Evolutionary conservation across 1,140 invertebrate genomes (phyloP), one percentile per base, ranked within the genome.

Genomic region (Cotesia glomerata): DNA sequence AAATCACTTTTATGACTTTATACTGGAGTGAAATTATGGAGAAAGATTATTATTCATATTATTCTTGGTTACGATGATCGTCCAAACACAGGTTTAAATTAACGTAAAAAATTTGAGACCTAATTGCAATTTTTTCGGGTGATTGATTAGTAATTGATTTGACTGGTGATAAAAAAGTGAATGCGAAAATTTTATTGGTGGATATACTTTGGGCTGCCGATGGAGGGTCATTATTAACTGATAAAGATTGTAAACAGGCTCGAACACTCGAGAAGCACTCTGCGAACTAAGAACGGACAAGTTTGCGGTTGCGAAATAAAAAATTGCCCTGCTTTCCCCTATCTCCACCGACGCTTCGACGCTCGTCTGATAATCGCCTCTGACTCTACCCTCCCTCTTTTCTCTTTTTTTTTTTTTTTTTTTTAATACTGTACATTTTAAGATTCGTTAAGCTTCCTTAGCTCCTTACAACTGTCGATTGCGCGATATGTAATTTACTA

Each of bases 321-420:
- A 71, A 71, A 71, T 71, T 71, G 69, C 69, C 62, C 69, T 45
- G 69, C 69, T 71, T 71, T 71, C 69, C 69, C 69, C 69, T 62
- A 64, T 71, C 69, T 71, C 69, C 62, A 56, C 61, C 69, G 61
- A 71, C 69, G 62, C 61, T 54, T 65, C 62, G 45, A 26, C 26
- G 26, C 26, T 26, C 26, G 26, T 26, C 26, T 26, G 26, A 26
- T 26, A 26, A 26, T 26, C 26, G 26, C 26, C 26, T 26, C 26
- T 2, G 26, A 26, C 26, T 26, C 26, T 26, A 26, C 26, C 26
- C 26, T 26, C 26, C 26, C 26, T 26, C 49, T 34, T 36, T 71
- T 49, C 34, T 9, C 14, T 16, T 39, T 49, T 54, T 35, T 67
- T 35, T 67, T 49, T 35, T 7, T 72, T 66, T 52, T 11, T 13